Base-by-base conservation (phyloP, 2,888 invertebrate genomes). In the Altica lythri region DNA sequence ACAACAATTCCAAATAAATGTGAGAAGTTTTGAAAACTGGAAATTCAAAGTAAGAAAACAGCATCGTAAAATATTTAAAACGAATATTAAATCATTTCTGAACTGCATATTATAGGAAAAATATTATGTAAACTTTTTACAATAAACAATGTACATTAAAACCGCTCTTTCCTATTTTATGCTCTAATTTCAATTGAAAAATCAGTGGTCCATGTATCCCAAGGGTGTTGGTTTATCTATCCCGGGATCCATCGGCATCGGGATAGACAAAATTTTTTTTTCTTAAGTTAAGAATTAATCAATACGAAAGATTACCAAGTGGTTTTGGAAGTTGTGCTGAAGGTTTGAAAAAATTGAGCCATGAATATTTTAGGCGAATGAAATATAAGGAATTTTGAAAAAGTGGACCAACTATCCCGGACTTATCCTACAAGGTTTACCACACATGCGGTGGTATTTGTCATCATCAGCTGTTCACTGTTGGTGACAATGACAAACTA, bases 1-100 rank as follows among this genome's bases (percentile, higher is more conserved):
- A 38, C 57, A 4, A 51, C 17, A 19, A 61, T 47, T 52, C 35
- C 29, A 32, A 52, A 63, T 38, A 13, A 43, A 29, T 61, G 59
- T 40, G 16, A 54, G 4, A 6, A 19, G 1, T 61, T 53, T 46
- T 53, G 53, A 9, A 53, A 49, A 47, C 16, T 8, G 16, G 27
- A 13, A 30, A 8, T n/a, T n/a, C n/a, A n/a, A n/a, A n/a, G n/a
- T n/a, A n/a, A n/a, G n/a, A n/a, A n/a, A n/a, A n/a, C n/a, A n/a
- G n/a, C n/a, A n/a, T n/a, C n/a, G n/a, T n/a, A n/a, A n/a, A n/a
- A n/a, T n/a, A n/a, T n/a, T n/a, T n/a, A n/a, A n/a, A n/a, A n/a
- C n/a, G n/a, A n/a, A n/a, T n/a, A n/a, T n/a, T n/a, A n/a, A n/a
- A n/a, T n/a, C n/a, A n/a, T n/a, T 19, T 19, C 22, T 19, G 6